phyloP scores from a whole-genome alignment of 2,797 vertebrate genomes.

The Tragopan temminckii region DNA sequence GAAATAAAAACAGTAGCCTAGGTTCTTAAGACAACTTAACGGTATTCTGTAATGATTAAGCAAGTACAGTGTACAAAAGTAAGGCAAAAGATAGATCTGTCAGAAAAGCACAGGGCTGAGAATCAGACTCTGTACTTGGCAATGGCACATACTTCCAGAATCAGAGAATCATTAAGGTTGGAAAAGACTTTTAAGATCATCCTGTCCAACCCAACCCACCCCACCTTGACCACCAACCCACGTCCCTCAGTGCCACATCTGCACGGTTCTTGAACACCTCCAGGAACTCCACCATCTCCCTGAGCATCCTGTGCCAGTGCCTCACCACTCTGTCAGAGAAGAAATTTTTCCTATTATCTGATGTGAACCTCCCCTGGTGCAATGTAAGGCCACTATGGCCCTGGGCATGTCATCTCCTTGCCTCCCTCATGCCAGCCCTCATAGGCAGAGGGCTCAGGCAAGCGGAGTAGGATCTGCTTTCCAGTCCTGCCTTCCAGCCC shows the following conservation, averaged over 20 bases:
- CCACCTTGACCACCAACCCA: too few relatives aligned
- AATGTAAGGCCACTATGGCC: neutral
- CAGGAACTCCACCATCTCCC: too few relatives aligned
- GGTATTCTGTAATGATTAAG: conserved; percentile 42
- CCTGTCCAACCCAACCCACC: too few relatives aligned
- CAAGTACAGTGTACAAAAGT: neutral
- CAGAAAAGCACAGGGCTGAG: neutral
- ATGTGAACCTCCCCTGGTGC: too few relatives aligned
- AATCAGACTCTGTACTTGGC: neutral
- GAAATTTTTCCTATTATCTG: too few relatives aligned
- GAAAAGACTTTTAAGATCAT: too few relatives aligned
- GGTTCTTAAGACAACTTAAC: conserved; percentile 48
- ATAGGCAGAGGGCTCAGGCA: neutral
- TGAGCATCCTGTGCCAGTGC: too few relatives aligned
- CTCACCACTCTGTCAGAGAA: too few relatives aligned
- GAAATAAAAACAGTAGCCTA: conserved; percentile 37
- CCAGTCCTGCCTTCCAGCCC: neutral
- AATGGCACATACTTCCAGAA: neutral
- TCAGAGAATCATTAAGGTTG: too few relatives aligned
- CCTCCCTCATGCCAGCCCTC: neutral
- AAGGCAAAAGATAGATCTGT: neutral
- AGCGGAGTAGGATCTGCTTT: neutral
- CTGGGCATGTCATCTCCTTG: neutral
- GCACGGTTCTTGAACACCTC: too few relatives aligned
- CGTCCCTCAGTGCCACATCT: too few relatives aligned